Base-by-base conservation (phyloP, 2,888 invertebrate species). In the Venusia cambrica region DNA sequence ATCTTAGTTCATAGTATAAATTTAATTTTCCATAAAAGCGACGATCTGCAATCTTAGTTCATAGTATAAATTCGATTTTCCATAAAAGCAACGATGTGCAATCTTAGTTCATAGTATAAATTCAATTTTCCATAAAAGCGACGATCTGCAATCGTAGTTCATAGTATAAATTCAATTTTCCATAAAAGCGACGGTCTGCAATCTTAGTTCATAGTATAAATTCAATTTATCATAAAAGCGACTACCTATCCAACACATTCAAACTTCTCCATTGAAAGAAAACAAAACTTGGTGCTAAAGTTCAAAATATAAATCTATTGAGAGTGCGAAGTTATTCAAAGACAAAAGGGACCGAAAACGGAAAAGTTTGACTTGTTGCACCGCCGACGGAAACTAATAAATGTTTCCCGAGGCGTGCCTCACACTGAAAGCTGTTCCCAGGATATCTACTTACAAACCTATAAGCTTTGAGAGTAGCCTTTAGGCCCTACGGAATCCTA, bases 281-380 rank as follows among this genome's bases (percentile, higher is more conserved):
- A 35, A 32, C 38, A 34, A 45, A 49, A 45, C 30, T 35, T 34
- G 9, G 16, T 25, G 36, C 14, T 17, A 21, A 41, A 47, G 19
- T 45, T 43, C 36, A 37, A 28, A 47, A 47, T 50, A 48, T 45
- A 46, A 49, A 45, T 47, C 47, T 45, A 50, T 50, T 35, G 50
- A 39, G 39, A 50, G 47, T 44, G 38, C 39, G 41, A 55, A 59
- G 57, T 59, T 62, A 58, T 65, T 64, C 57, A 50, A 53, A 62
- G 63, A 64, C 66, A 66, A 66, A 59, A 59, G 58, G 57, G 57
- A 54, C 44, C 48, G 49, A 50, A 67, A 68, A 64, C 61, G 57
- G 50, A 59, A 65, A 71, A 63, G 56, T 58, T 57, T 56, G 65
- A 78, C 80, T 76, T 81, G 79, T 81, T 79, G 78, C 79, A 48